Evolutionary conservation across 2,888 invertebrate species (phyloP).

Genomic region (Oscheius onirici): DNA sequence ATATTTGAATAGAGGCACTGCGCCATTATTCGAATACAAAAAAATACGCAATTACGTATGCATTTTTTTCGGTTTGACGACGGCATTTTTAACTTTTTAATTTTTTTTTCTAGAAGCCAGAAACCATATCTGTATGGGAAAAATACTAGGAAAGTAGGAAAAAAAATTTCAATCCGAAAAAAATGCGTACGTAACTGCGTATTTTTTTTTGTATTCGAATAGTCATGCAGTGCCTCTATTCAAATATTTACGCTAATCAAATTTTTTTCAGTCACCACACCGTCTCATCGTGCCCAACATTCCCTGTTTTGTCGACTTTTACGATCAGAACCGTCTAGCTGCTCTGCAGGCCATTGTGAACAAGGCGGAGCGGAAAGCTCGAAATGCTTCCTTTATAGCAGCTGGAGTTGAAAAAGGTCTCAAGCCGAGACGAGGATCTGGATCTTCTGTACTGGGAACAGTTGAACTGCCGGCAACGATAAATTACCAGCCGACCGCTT

Average conservation of each 20-base stretch:
- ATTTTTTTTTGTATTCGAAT: too few relatives aligned
- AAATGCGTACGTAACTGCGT: too few relatives aligned
- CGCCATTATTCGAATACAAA: too few relatives aligned
- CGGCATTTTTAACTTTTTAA: neutral
- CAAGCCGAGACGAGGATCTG: constrained; percentile 3
- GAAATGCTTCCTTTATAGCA: constrained; percentile 10
- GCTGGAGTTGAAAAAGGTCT: constrained; percentile 14
- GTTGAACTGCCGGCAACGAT: constrained; percentile 15
- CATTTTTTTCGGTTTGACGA: too few relatives aligned
- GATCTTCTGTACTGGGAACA: neutral
- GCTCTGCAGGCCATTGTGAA: constrained; percentile 46
- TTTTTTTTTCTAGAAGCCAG: too few relatives aligned
- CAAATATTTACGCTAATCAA: too few relatives aligned
- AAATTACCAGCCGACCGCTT: neutral
- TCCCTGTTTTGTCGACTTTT: constrained; percentile 45
- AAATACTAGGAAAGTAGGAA: too few relatives aligned
- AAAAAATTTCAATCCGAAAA: too few relatives aligned
- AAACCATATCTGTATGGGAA: too few relatives aligned
- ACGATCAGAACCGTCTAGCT: constrained; percentile 46
- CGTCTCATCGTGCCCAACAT: constrained; percentile 32
- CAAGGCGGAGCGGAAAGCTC: constrained; percentile 34
- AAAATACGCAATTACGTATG: too few relatives aligned
- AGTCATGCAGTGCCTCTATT: too few relatives aligned
- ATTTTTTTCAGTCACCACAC: constrained; percentile 9
- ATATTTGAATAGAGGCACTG: too few relatives aligned